phyloP scores from a whole-genome alignment of 2,888 invertebrate species.

The Nebria salina region DNA sequence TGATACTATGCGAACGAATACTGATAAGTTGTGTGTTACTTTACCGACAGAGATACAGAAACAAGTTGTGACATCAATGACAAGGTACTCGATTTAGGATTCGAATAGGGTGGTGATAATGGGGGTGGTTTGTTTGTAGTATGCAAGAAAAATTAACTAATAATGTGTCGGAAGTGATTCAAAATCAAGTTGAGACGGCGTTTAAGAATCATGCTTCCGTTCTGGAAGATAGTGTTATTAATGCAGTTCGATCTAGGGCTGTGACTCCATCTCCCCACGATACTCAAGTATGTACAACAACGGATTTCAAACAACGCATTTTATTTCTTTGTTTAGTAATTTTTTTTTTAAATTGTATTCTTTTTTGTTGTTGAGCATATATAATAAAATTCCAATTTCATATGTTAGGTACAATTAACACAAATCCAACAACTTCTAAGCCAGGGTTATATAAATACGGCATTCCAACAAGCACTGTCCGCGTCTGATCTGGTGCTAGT shows the following conservation, averaged over 20 bases:
- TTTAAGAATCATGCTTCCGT: conserved; percentile 70
- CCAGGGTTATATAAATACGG: conserved; percentile 83
- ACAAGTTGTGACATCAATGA: conserved; percentile 58
- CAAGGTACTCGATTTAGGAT: conserved; percentile 54
- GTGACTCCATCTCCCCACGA: conserved; percentile 79
- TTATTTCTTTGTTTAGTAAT: not conserved
- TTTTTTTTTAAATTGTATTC: not conserved
- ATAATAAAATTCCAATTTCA: too few species aligned
- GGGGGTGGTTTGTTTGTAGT: conserved; percentile 51
- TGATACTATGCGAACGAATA: conserved; percentile 58
- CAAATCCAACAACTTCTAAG: conserved; percentile 75
- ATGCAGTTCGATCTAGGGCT: conserved; percentile 74
- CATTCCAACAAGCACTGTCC: conserved; percentile 89
- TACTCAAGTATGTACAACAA: conserved; percentile 58
- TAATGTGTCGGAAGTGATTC: conserved; percentile 60
- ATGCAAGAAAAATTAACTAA: conserved; percentile 61
- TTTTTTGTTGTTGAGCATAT: too few species aligned
- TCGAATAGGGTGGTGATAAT: not conserved
- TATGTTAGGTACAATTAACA: conserved; percentile 68
- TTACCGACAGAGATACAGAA: conserved; percentile 59
- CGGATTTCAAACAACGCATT: too few species aligned
- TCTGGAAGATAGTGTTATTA: conserved; percentile 68
- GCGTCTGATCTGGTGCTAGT: conserved; percentile 90
- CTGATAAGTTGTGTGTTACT: conserved; percentile 57
- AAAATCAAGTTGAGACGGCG: conserved; percentile 62